Evolutionary conservation across 2,888 invertebrate genomes (phyloP).

Genomic region (Eupithecia dodoneata): DNA sequence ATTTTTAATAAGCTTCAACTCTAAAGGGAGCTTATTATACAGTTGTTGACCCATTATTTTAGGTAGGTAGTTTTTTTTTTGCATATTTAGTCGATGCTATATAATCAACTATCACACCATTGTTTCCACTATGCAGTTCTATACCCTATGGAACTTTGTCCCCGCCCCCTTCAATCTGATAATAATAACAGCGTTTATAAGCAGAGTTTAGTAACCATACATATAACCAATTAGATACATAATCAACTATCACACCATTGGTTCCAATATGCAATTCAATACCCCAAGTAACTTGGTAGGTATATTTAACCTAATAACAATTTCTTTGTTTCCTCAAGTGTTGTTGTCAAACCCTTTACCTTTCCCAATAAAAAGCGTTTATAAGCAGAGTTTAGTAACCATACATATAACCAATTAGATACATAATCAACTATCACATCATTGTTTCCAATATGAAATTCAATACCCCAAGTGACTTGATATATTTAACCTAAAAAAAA

Average conservation of each 20-base stretch:
- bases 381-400: not conserved
- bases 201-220: not conserved
- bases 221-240: not conserved
- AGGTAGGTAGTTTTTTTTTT: no score
- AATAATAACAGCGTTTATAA: not conserved
- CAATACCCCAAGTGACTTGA: conserved; percentile 54
- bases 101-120: no score
- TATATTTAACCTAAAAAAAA: not conserved
- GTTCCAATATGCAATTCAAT: not conserved
- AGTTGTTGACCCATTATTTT: no score
- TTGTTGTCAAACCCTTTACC: no score
- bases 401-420: not conserved
- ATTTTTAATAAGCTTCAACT: no score
- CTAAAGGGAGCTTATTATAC: no score
- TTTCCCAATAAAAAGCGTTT: not conserved
- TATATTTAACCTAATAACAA: no score
- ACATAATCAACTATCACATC: not conserved
- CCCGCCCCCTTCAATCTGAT: not conserved
- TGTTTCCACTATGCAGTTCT: not conserved
- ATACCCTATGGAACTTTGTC: no score
- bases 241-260: not conserved
- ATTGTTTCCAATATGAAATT: not conserved
- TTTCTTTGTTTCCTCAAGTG: no score
- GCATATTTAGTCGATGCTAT: no score
- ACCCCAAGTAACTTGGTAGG: not conserved